phyloP scores from a whole-genome alignment of 2,797 vertebrate species.

The Avahi laniger region DNA sequence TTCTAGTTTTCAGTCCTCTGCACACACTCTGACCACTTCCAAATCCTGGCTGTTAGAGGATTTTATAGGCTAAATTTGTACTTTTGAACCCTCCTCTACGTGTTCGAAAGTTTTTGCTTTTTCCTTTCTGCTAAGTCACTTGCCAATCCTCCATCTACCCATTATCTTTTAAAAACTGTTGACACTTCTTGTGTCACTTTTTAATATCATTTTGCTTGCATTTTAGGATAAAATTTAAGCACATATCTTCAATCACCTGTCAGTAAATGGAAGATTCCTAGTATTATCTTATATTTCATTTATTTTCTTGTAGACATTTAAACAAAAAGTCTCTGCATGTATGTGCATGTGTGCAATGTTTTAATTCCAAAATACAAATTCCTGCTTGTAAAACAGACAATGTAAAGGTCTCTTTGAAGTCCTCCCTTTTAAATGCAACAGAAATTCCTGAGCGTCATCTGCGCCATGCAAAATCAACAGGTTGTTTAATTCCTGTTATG shows the following conservation, averaged over 20 bases:
- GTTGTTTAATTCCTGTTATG: background rate
- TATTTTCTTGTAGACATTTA: background rate
- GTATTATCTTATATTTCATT: background rate
- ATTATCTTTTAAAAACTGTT: background rate
- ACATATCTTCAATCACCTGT: background rate
- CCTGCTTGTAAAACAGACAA: background rate
- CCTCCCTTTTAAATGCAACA: background rate
- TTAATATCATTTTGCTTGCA: background rate
- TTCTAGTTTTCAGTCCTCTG: background rate
- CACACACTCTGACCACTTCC: background rate
- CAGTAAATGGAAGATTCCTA: background rate
- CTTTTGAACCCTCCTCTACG: background rate
- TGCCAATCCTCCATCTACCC: background rate
- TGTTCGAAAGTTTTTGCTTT: background rate
- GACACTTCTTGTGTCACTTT: background rate
- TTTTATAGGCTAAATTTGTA: background rate
- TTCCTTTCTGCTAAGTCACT: background rate
- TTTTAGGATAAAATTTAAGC: background rate
- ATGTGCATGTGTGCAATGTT: background rate
- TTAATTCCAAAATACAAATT: slow-evolving; percentile 38
- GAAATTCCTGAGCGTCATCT: background rate
- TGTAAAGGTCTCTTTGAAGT: background rate
- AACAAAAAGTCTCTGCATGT: background rate
- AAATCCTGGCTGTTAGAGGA: background rate
- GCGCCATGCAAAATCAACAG: background rate